These are phyloP conservation scores for Sebastes cheni DNA, from an alignment of 2,797 vertebrate species.

Conservation along the genomic window DNA sequence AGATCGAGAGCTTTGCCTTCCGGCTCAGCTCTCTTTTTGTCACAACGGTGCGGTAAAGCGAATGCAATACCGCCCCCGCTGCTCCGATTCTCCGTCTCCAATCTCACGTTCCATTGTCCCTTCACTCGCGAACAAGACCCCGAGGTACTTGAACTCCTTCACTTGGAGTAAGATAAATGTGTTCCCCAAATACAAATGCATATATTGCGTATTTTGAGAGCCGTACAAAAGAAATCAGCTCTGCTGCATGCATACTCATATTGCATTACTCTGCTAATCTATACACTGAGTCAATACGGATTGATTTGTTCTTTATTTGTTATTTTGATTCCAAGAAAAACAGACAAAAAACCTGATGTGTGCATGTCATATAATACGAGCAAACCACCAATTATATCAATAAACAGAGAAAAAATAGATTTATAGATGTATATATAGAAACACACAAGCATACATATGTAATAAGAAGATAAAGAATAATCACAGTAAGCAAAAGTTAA, in stretches of 20 bases:
- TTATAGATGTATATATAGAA: slow-evolving; percentile 15
- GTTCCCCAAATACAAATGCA: not conserved
- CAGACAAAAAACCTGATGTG: not conserved
- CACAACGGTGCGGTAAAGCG: too few species aligned
- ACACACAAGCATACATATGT: slow-evolving; percentile 8
- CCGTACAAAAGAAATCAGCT: not conserved
- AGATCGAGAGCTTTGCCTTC: too few species aligned
- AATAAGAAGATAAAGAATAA: not conserved
- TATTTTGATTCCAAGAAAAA: slow-evolving; percentile 31
- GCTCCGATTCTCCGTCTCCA: too few species aligned
- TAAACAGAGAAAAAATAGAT: slow-evolving; percentile 15
- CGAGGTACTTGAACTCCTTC: too few species aligned
- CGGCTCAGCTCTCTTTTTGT: too few species aligned
- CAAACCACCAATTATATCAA: not conserved
- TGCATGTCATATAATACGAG: slow-evolving; percentile 4
- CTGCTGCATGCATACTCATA: not conserved
- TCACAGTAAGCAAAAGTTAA: slow-evolving; percentile 25
- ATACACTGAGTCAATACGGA: not conserved
- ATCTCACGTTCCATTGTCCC: too few species aligned
- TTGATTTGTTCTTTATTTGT: slow-evolving; percentile 17
- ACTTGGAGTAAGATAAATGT: too few species aligned
- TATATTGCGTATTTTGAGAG: not conserved
- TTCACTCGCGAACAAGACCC: too few species aligned
- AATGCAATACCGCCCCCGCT: too few species aligned
- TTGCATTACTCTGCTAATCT: not conserved